Conservation (phyloP, 2,113 vertebrate genomes). For the Mellivora capensis region DNA sequence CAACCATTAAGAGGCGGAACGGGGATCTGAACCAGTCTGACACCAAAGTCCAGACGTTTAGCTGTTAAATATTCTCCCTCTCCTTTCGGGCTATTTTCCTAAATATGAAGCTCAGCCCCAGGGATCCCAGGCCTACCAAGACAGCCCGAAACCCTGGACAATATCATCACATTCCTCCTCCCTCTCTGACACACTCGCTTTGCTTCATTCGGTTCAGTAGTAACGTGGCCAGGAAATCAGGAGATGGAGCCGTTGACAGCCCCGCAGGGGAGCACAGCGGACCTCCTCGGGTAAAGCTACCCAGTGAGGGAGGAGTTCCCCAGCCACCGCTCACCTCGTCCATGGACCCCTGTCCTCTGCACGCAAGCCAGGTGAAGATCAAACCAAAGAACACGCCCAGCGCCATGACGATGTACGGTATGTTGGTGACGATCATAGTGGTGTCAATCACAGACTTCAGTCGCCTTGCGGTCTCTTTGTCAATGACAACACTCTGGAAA, state of each 20-base stretch:
- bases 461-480: slow-evolving; percentile 85
- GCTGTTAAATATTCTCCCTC: neutral
- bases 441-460: slow-evolving; percentile 78
- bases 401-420: slow-evolving; percentile 92
- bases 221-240: neutral
- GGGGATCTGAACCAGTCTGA: neutral
- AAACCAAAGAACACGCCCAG: slow-evolving; percentile 89
- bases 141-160: neutral
- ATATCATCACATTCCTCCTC: neutral
- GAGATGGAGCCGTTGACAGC: neutral
- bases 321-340: slow-evolving; percentile 84
- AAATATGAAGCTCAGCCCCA: neutral
- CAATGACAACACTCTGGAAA: slow-evolving; percentile 89
- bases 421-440: slow-evolving; percentile 84
- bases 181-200: neutral
- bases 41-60: neutral
- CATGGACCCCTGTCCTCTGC: slow-evolving; percentile 81
- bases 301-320: neutral
- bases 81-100: slow-evolving; percentile 1
- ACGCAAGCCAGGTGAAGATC: slow-evolving; percentile 86
- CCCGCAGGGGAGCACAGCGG: neutral
- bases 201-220: neutral
- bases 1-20: neutral
- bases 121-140: neutral
- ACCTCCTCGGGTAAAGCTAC: neutral